phyloP scores from a whole-genome alignment of 2,888 invertebrate species.

The Tuberolachnus salignus region DNA sequence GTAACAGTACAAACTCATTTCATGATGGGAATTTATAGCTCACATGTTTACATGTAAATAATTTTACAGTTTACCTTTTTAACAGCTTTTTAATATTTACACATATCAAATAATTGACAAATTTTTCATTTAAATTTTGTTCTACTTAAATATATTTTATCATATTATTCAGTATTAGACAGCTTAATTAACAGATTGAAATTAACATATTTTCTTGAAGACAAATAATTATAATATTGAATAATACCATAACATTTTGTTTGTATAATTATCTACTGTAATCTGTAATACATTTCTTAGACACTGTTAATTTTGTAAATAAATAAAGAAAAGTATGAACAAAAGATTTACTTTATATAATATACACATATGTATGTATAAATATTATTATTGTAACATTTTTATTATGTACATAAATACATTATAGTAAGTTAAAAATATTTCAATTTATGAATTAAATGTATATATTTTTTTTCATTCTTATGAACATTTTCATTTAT shows the following conservation, averaged over 20 bases:
- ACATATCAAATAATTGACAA: conserved; percentile 53
- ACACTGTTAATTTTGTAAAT: conserved; percentile 50
- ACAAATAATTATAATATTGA: conserved; percentile 42
- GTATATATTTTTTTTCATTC: conserved; percentile 29
- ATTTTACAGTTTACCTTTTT: conserved; percentile 37
- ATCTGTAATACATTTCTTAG: conserved; percentile 38
- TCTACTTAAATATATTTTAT: conserved; percentile 54
- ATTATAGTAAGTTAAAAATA: conserved; percentile 43
- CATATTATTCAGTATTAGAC: conserved; percentile 46
- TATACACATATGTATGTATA: conserved; percentile 22
- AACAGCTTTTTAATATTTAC: conserved; percentile 55
- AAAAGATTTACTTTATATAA: conserved; percentile 48
- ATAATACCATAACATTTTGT: conserved; percentile 40
- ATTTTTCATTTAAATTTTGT: conserved; percentile 45
- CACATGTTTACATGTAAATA: conserved; percentile 31
- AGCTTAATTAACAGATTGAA: conserved; percentile 47
- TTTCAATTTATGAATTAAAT: conserved; percentile 36
- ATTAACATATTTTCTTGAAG: conserved; percentile 48
- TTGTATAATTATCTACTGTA: conserved; percentile 36
- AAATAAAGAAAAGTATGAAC: conserved; percentile 41
- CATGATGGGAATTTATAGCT: conserved; percentile 78
- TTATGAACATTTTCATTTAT: conserved; percentile 21
- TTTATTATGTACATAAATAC: conserved; percentile 48
- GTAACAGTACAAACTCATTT: conserved; percentile 92
- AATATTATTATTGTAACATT: conserved; percentile 47